Percentiles rank a stretch among this genome's conserved stretches.
phyloP scores from a whole-genome alignment of 2,888 invertebrate species.

The Drosophila tanythrix region DNA sequence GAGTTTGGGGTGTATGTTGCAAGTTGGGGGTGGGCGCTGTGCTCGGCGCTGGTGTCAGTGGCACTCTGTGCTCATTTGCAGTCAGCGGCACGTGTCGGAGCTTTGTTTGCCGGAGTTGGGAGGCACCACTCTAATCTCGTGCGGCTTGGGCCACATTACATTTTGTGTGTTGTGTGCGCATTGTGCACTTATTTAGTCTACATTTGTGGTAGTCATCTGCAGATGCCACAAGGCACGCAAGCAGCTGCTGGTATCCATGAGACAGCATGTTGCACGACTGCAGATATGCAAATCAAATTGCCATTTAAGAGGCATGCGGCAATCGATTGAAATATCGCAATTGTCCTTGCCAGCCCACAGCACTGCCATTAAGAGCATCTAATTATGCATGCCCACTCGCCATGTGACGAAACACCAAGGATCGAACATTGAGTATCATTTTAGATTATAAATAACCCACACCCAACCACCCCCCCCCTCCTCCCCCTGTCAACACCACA shows the following conservation, averaged over 20 bases:
- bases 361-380: constrained; percentile 62
- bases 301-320: constrained; percentile 41
- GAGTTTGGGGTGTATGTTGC: background rate
- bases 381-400: constrained; percentile 80
- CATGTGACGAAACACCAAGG: constrained; percentile 57
- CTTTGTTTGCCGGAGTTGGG: constrained; percentile 3
- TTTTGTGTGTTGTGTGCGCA: constrained; percentile 10
- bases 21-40: background rate
- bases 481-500: background rate
- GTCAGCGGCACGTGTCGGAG: constrained; percentile 54
- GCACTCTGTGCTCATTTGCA: constrained; percentile 61
- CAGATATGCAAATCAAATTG: constrained; percentile 62
- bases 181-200: constrained; percentile 17
- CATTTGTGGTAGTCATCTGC: constrained; percentile 18
- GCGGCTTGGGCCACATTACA: constrained; percentile 25
- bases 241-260: background rate
- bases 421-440: constrained; percentile 36
- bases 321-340: constrained; percentile 63
- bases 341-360: constrained; percentile 57
- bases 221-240: constrained; percentile 6
- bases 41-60: constrained; percentile 32
- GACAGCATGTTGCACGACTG: constrained; percentile 8
- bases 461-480: background rate
- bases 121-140: constrained; percentile 38
- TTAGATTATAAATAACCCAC: background rate